Base-by-base conservation (phyloP, 2,888 invertebrate species). In the Cryptocephalus moraei region DNA sequence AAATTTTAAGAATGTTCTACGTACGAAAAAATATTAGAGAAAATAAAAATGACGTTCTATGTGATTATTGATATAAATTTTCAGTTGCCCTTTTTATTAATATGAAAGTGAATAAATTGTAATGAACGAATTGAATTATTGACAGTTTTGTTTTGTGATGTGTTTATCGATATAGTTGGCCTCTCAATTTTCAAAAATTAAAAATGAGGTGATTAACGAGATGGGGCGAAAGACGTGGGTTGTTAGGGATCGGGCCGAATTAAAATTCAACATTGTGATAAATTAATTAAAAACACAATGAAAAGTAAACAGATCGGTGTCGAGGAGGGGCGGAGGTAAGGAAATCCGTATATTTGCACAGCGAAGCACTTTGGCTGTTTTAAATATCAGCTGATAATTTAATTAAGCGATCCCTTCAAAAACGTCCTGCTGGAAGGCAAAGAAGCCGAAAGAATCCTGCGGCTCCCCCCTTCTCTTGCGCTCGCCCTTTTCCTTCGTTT, bases 361-460 rank as follows among this genome's bases (percentile, higher is more conserved):
- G 53, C 47, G 49, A 50, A 51, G 49, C 47, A 49, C 49, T 44
- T 36, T 36, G 61, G 56, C 65, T 60, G 67, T 64, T 68, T 68
- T 67, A 68, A 68, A 69, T 69, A 69, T 69, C 69, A 67, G 66
- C 67, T 66, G 69, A 69, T 70, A 69, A 70, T 70, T 70, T 69
- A 70, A 70, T 70, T 70, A 70, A 69, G 69, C 64, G 63, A 62
- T 64, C 63, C 66, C 64, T 64, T 63, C 63, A 59, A 64, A 62
- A 62, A 13, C 36, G 32, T 14, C 45, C 13, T 36, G 36, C 36
- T 40, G 3, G 40, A 40, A 40, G 40, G 40, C 40, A 40, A 40
- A 40, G 40, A 40, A 40, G 40, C 40, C 40, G 12, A 14, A 40
- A 40, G 14, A 14, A 40, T 13, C 11, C 40, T 10, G 14, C 40